Conservation (phyloP, 2,113 vertebrate genomes). For the Myrmecobius fasciatus region DNA sequence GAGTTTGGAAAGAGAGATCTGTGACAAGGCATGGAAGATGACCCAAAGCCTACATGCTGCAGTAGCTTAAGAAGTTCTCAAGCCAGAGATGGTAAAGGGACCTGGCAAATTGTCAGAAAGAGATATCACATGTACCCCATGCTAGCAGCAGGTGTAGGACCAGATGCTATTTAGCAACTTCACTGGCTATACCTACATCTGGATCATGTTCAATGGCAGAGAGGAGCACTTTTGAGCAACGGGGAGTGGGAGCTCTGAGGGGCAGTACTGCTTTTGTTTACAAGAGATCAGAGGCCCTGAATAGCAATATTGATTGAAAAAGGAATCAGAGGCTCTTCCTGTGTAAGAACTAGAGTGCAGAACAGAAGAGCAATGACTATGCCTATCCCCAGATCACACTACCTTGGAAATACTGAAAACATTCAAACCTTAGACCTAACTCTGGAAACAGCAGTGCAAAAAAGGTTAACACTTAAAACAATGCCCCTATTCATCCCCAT, state of each 20-base stretch:
- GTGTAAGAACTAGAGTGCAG: background rate
- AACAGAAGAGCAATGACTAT: background rate
- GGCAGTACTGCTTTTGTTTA: background rate
- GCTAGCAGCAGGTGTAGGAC: no score
- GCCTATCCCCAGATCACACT: background rate
- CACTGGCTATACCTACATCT: no score
- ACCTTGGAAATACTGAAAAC: background rate
- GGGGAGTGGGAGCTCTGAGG: background rate
- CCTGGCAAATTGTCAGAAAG: no score
- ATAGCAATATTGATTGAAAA: background rate
- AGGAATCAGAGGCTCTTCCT: background rate
- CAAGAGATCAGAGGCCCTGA: background rate
- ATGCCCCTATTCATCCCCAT: background rate
- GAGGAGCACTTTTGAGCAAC: no score
- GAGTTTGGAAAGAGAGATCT: no score
- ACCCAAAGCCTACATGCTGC: no score
- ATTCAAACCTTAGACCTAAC: background rate
- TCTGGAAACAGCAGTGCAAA: background rate
- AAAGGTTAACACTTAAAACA: background rate
- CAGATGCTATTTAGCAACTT: no score
- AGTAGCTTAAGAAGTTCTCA: no score
- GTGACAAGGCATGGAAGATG: no score
- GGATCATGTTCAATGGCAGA: no score
- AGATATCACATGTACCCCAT: no score
- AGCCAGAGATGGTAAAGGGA: no score